Evolutionary conservation across 2,797 vertebrate genomes (phyloP).

Genomic region (Characodon lateralis): DNA sequence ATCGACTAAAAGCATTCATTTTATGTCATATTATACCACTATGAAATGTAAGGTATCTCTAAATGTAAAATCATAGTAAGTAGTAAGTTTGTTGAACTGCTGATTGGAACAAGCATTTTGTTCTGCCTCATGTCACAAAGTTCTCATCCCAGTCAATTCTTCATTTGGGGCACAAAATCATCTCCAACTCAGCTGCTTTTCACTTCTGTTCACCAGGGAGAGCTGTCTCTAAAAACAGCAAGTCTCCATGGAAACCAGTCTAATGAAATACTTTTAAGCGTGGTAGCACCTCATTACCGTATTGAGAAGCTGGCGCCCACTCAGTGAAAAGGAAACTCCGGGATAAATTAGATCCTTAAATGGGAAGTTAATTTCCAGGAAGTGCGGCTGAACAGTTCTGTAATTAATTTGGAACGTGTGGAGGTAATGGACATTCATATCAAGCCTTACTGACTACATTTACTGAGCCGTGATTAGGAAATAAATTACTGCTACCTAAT

Average conservation of each 20-base stretch:
- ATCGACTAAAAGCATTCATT: background rate
- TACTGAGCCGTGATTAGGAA: conserved; percentile 13
- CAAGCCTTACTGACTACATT: conserved; percentile 10
- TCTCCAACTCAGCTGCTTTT: background rate
- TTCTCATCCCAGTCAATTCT: background rate
- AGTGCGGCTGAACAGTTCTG: conserved; percentile 9
- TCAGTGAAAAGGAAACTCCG: conserved; percentile 5
- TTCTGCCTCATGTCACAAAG: background rate
- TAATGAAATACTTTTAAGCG: conserved; percentile 25
- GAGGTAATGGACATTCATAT: conserved; percentile 12
- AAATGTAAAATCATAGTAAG: background rate
- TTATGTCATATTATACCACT: background rate
- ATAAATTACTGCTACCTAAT: conserved; percentile 13
- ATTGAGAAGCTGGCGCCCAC: background rate
- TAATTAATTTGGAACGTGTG: conserved; percentile 16
- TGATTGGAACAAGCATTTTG: background rate
- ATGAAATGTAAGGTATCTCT: background rate
- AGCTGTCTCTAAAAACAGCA: background rate
- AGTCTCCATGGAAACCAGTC: conserved; percentile 19
- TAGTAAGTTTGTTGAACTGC: background rate
- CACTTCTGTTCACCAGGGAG: background rate
- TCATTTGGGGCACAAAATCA: background rate
- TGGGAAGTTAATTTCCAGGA: conserved; percentile 22
- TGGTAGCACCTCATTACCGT: conserved; percentile 19
- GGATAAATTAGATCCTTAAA: conserved; percentile 21